These are phyloP conservation scores for Arothron firmamentum DNA, from an alignment of 2,113 vertebrate species.

Conservation along the genomic window DNA sequence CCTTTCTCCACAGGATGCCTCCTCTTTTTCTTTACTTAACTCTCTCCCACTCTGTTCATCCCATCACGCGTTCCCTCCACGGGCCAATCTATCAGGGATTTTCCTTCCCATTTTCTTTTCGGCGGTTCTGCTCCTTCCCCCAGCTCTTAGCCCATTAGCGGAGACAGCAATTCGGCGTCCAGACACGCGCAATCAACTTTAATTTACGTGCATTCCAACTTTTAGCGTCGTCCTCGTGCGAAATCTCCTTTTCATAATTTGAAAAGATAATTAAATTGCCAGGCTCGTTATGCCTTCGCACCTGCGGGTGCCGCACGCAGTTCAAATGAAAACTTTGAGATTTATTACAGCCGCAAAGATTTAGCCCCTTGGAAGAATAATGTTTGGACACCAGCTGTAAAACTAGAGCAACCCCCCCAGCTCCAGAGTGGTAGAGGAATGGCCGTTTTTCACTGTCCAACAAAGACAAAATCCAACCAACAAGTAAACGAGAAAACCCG, in stretches of 20 bases:
- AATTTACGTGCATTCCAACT: constrained; percentile 10
- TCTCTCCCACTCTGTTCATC: constrained; percentile 55
- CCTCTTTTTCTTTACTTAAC: constrained; percentile 48
- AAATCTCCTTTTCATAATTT: constrained; percentile 3
- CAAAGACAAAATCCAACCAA: too few species aligned
- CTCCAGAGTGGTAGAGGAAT: too few species aligned
- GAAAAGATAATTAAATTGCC: not conserved
- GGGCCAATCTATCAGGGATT: constrained; percentile 55
- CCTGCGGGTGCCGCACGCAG: not conserved
- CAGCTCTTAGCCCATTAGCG: constrained; percentile 31
- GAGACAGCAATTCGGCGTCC: not conserved
- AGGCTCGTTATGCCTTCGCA: not conserved
- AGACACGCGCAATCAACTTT: not conserved
- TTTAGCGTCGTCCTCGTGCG: not conserved
- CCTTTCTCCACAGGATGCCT: constrained; percentile 68
- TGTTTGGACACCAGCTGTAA: too few species aligned
- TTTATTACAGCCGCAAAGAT: too few species aligned
- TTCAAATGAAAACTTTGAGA: too few species aligned
- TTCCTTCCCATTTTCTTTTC: constrained; percentile 51
- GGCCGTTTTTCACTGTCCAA: too few species aligned
- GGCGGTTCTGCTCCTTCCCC: constrained; percentile 20
- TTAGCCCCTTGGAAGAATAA: too few species aligned
- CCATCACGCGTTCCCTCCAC: constrained; percentile 58
- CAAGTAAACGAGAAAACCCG: too few species aligned
- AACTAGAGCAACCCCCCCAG: too few species aligned